These are phyloP conservation scores for Polyommatus iphigenia DNA, from an alignment of 2,888 invertebrate species.

Conservation along the genomic window DNA sequence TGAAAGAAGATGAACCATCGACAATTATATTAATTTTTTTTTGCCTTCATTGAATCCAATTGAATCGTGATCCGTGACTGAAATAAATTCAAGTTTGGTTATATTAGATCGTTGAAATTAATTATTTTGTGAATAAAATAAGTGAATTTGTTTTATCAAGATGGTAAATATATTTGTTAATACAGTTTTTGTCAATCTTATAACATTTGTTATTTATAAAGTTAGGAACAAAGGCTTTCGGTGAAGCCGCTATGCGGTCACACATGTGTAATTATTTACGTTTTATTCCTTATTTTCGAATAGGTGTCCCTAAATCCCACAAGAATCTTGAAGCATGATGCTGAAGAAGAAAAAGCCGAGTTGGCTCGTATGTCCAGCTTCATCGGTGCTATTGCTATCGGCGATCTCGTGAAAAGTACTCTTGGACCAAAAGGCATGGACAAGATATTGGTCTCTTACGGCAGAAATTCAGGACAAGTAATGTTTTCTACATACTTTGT, in stretches of 20 bases:
- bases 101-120: neutral
- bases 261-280: constrained; percentile 40
- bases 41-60: too few relatives aligned
- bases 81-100: constrained; percentile 3
- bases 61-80: constrained; percentile 1
- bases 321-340: constrained; percentile 95
- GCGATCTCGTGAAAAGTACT: constrained; percentile 98
- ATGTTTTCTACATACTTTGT: constrained; percentile 31
- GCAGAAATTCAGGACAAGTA: constrained; percentile 87
- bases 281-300: constrained; percentile 40
- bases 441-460: constrained; percentile 90
- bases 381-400: constrained; percentile 99
- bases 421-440: constrained; percentile 99
- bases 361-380: constrained; percentile 98
- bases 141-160: constrained; percentile 24
- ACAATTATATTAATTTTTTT: too few relatives aligned
- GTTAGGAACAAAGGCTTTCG: neutral
- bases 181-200: neutral
- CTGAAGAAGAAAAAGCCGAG: constrained; percentile 98
- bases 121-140: neutral
- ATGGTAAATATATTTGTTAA: constrained; percentile 36
- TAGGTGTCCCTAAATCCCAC: constrained; percentile 95
- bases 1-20: neutral
- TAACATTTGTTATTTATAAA: neutral
- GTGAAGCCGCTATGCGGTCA: constrained; percentile 31